Evolutionary conservation across 2,113 vertebrate genomes (phyloP), one percentile per base, ranked within the genome.

Genomic region (Arenaria interpres): DNA sequence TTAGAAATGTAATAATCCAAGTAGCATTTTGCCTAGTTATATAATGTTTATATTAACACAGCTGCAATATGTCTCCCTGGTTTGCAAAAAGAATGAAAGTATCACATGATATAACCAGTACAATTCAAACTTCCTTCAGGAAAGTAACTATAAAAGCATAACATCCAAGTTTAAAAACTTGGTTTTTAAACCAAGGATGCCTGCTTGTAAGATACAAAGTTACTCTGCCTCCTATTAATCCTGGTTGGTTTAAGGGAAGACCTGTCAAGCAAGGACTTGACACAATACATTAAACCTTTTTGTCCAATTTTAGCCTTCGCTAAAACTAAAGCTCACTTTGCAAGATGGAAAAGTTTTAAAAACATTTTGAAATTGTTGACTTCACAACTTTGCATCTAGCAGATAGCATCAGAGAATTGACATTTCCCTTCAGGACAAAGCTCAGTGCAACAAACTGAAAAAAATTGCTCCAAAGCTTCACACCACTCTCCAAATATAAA

Each of bases 1-100:
- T 85, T 78, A 94, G 87, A 87, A 95, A 84, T 53, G 6, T 32
- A 78, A 92, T 86, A 92, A 37, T 76, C 73, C 57, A 85, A 85
- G 89, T 56, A 94, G 87, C 78, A 35, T n/a, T 94, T 67, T 88
- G 37, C 60, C 64, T 77, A 78, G 45, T 91, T 96, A 79, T 20
- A 39, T 32, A 51, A 32, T 72, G 81, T 96, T 96, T 96, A 76
- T 35, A 68, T 2, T 27, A 74, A 56, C n/a, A 57, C 84, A 94
- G 95, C 87, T 96, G 91, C 27, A 59, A 28, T 9, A 68, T 6
- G 22, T 91, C 77, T 91, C 39, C 43, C 33, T 63, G 23, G 3
- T 75, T 79, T 76, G 27, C 5, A 59, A 81, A 67, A 56, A 43
- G 60, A 56, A 62, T 30, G 2, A 22, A 72, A 63, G 17, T 7